Evolutionary conservation across 64 coral and sea anemone genomes (phyloP).

Genomic region (Astreopora myriophthalma): DNA sequence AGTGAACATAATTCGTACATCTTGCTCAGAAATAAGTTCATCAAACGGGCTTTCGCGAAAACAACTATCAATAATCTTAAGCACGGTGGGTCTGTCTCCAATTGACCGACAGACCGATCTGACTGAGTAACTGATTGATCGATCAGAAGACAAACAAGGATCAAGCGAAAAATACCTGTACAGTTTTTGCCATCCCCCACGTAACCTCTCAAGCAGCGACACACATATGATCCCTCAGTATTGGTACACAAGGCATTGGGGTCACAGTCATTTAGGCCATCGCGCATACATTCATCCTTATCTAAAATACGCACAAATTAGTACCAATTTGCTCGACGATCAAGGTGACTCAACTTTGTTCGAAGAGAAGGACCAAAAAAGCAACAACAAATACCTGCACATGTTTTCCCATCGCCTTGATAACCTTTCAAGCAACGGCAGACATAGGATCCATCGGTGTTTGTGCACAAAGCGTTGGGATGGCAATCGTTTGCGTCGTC

Average conservation of each 20-base stretch:
- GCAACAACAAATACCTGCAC: slow-evolving; percentile 50
- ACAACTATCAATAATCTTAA: no score
- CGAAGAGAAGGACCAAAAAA: not conserved
- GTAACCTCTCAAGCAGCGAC: slow-evolving; percentile 50
- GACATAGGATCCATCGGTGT: slow-evolving; percentile 44
- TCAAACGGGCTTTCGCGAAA: no score
- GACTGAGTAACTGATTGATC: no score
- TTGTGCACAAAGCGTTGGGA: slow-evolving; percentile 47
- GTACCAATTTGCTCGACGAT: no score
- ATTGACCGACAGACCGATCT: no score
- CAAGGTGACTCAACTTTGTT: no score
- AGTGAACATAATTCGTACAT: no score
- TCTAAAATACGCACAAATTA: not conserved
- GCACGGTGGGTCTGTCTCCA: no score
- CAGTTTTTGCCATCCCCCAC: slow-evolving; percentile 55
- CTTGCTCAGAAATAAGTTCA: no score
- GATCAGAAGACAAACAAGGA: not conserved
- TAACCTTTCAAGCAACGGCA: slow-evolving; percentile 59
- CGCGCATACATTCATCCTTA: not conserved
- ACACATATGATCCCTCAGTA: slow-evolving; percentile 36
- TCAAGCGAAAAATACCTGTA: slow-evolving; percentile 28
- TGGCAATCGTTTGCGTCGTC: slow-evolving; percentile 11
- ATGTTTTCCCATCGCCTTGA: slow-evolving; percentile 56
- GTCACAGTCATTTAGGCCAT: slow-evolving; percentile 22
- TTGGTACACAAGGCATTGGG: slow-evolving; percentile 56